Evolutionary conservation across 2,888 invertebrate genomes (phyloP).

Genomic region (Epistrophe grossulariae): DNA sequence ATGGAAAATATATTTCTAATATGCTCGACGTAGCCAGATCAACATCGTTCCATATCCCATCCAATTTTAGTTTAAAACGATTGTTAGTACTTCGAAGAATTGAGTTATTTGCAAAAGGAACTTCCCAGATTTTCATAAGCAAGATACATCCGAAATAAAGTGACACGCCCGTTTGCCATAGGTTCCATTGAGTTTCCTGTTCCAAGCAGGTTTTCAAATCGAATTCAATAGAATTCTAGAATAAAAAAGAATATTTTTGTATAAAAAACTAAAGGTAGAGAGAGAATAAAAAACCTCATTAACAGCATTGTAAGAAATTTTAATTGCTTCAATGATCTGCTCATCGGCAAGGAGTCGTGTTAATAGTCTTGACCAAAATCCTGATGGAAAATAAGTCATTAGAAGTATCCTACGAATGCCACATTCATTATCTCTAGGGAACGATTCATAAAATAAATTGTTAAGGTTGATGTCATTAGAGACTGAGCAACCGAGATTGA

Average conservation of each 20-base stretch:
- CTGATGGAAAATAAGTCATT: constrained; percentile 98
- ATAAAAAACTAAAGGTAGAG: not conserved
- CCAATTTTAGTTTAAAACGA: constrained; percentile 90
- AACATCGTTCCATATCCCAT: constrained; percentile 93
- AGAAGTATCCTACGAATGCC: constrained; percentile 89
- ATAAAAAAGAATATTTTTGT: not conserved
- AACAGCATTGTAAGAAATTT: constrained; percentile 89
- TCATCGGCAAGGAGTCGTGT: constrained; percentile 96
- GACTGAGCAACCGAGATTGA: constrained; percentile 80
- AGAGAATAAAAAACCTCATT: constrained; percentile 86
- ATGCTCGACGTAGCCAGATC: constrained; percentile 92
- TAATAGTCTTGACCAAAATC: constrained; percentile 98
- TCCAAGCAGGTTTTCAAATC: constrained; percentile 82
- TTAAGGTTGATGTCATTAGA: constrained; percentile 82
- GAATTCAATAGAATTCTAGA: constrained; percentile 80
- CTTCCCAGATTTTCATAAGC: constrained; percentile 92
- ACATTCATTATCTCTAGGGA: constrained; percentile 75
- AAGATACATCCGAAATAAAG: constrained; percentile 93
- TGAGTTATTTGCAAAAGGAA: constrained; percentile 86
- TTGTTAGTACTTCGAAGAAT: constrained; percentile 85
- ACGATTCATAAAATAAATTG: constrained; percentile 80
- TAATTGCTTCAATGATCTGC: constrained; percentile 91
- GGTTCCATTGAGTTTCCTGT: constrained; percentile 91
- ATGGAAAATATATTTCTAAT: constrained; percentile 93
- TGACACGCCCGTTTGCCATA: constrained; percentile 97